These are phyloP conservation scores for Tetragonula carbonaria DNA, from an alignment of 2,888 invertebrate genomes.

Conservation along the genomic window DNA sequence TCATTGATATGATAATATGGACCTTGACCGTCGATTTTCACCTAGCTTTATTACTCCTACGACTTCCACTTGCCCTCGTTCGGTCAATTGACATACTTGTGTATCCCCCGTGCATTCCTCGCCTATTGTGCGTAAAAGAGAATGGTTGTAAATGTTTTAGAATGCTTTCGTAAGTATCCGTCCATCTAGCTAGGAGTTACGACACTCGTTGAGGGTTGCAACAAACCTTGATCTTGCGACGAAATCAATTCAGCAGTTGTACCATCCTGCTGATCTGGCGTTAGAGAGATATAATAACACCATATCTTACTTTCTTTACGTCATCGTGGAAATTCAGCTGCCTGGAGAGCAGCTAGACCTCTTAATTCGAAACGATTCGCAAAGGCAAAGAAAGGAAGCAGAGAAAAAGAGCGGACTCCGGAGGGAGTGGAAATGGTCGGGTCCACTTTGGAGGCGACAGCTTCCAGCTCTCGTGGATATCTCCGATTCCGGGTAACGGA, in stretches of 20 bases:
- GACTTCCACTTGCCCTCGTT: conserved; percentile 51
- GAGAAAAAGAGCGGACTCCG: neutral
- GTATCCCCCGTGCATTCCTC: conserved; percentile 19
- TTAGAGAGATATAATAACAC: neutral
- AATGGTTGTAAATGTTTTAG: conserved; percentile 34
- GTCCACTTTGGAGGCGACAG: conserved; percentile 30
- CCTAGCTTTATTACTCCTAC: conserved; percentile 29
- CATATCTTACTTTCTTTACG: neutral
- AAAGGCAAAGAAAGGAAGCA: neutral
- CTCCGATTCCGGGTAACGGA: conserved; percentile 44
- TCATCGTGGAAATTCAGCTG: neutral
- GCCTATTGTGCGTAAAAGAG: neutral
- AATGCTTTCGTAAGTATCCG: neutral
- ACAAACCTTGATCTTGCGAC: neutral
- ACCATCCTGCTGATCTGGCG: too few relatives aligned
- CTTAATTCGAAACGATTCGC: conserved; percentile 6
- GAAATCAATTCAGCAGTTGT: too few relatives aligned
- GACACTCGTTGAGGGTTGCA: neutral
- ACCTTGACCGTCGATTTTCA: conserved; percentile 63
- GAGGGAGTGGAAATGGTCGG: conserved; percentile 18
- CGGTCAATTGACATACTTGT: conserved; percentile 57
- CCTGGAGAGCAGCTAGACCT: neutral
- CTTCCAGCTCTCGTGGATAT: conserved; percentile 35
- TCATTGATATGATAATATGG: conserved; percentile 38
- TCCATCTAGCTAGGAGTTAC: neutral